Evolutionary conservation across 2,113 vertebrate species (phyloP), one percentile per base, ranked within the genome.

Genomic region (Condylura cristata): DNA sequence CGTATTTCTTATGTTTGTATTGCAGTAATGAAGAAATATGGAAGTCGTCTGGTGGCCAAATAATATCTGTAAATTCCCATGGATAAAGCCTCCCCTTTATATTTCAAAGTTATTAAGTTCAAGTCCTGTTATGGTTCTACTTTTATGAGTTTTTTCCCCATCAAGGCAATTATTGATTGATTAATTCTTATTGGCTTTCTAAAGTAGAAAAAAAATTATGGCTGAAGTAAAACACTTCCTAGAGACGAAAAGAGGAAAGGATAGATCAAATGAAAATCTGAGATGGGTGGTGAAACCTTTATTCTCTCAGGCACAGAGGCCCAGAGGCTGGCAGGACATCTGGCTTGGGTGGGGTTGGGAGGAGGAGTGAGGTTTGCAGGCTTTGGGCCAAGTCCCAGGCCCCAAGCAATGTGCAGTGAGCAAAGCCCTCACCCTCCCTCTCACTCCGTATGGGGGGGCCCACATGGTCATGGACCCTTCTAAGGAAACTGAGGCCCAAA

Each of bases 1-100:
- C 14, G 14, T 97, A 92, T 96, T 97, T 97, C 97, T 97, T 96
- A 94, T 94, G 96, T 97, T 97, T 97, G 96, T 96, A 93, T 89
- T 90, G 96, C 94, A 96, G 97, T 97, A 97, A 97, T 97, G 97
- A 97, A 97, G 97, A 97, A 97, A 97, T 97, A 97, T 97, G 93
- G 93, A 96, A 94, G 97, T 96, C 87, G 63, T 93, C 95, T 93
- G 94, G 96, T 94, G 94, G 88, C 94, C 97, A 97, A 93, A 96
- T 97, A 96, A 95, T 97, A 96, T 97, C 97, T 96, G 93, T 96
- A 97, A 97, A 97, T 97, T 97, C 97, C 97, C 97, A 96, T 97
- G 97, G 97, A 97, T 96, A 97, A 96, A 97, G 90, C 93, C 46
- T 96, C 92, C 86, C 95, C 95, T 96, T 97, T 97, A 97, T 97